Evolutionary conservation across 2,888 invertebrate species (phyloP), one percentile per base, ranked within the genome.

Genomic region (Ferdinandea cuprea): DNA sequence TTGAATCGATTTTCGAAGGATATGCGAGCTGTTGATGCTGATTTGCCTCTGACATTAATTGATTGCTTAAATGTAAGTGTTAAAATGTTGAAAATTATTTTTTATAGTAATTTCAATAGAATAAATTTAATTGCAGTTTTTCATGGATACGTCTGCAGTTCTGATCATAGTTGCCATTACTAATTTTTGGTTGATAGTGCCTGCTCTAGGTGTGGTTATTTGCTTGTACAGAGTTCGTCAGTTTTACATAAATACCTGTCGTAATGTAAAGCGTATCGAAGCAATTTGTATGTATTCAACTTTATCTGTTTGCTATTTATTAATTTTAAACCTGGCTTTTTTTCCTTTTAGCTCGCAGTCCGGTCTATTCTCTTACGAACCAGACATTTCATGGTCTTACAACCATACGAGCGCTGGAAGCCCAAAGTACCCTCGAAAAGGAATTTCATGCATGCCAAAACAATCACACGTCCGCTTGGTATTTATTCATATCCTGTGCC

Each of bases 401-500:
- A 13, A 96, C 96, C 0, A 95, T 97, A 19, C 91, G 96, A 85
- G 95, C 96, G 0, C 94, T 95, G 86, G 91, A 92, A 69, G 94
- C 94, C 0, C 93, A 95, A 89, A 90, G 92, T 11, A 92, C 93
- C 11, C 92, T 96, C 66, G 92, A 92, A 30, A 89, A 89, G 37
- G 93, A 94, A 86, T 94, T 95, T 87, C 94, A 94, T 87, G 91
- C 91, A 17, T 92, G 93, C 85, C 93, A 94, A 87, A 94, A 94
- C 87, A 87, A 92, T 0, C 95, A 96, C 88, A 94, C 95, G 0
- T 93, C 96, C 0, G 93, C 96, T 0, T 96, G 95, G 94, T 92
- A 92, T 89, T 92, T 97, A 78, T 97, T 97, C 89, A 94, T 99
- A 40, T 94, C 96, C 0, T 95, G 96, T 28, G 96, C 96, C 0